Evolutionary conservation across 2,888 invertebrate species (phyloP).

Genomic region (Rapana venosa): DNA sequence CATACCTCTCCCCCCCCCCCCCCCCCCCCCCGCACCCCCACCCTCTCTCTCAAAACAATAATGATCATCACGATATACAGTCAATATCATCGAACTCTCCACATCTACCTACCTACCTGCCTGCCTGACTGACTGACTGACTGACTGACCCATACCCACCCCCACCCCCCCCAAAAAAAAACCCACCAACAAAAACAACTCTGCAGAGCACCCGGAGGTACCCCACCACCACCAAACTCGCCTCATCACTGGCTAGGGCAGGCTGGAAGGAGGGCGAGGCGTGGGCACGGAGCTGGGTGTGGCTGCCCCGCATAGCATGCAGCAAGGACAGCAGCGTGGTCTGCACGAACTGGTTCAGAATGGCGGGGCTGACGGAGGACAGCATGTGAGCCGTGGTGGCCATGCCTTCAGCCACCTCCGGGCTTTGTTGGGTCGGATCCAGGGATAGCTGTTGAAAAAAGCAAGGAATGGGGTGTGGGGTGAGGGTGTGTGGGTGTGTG

Average conservation of each 20-base stretch:
- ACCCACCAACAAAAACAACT: not conserved
- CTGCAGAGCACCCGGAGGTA: not conserved
- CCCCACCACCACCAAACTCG: not conserved
- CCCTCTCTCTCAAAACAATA: too few relatives aligned
- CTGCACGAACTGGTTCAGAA: conserved; percentile 38
- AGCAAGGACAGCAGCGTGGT: conserved; percentile 37
- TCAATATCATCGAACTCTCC: too few relatives aligned
- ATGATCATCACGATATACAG: too few relatives aligned
- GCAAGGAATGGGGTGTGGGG: not conserved
- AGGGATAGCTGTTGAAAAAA: conserved; percentile 18
- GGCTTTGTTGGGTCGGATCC: not conserved
- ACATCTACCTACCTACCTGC: too few relatives aligned
- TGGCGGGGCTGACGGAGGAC: not conserved
- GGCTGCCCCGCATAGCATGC: not conserved
- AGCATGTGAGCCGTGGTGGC: conserved; percentile 39
- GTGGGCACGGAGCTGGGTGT: not conserved
- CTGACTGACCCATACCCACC: too few relatives aligned
- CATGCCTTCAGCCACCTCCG: conserved; percentile 33
- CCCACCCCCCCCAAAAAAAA: not conserved
- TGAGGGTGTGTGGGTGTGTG: not conserved
- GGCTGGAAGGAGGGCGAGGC: not conserved
- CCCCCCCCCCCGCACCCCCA: too few relatives aligned
- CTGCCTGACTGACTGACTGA: too few relatives aligned
- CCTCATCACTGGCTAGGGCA: not conserved
- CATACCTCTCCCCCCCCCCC: too few relatives aligned